Conservation (phyloP, 2,888 invertebrate species). For the Alcis repandata region DNA sequence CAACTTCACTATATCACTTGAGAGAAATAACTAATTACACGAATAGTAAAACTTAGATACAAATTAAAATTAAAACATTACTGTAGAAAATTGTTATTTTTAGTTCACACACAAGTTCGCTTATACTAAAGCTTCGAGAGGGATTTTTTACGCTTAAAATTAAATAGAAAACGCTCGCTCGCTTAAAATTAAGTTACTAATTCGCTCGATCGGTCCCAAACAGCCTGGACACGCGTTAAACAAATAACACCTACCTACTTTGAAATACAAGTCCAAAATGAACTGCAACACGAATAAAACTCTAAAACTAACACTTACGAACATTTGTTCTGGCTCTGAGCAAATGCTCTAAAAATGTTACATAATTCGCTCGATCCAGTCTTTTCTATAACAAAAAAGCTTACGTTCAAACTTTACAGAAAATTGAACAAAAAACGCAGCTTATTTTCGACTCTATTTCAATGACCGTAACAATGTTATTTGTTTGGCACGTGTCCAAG, state of each 20-base stretch:
- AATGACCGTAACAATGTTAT: neutral
- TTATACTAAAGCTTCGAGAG: conserved; percentile 77
- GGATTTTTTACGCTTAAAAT: conserved; percentile 60
- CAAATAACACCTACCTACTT: neutral
- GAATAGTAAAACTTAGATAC: conserved; percentile 64
- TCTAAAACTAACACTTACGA: neutral
- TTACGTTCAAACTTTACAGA: too few species aligned
- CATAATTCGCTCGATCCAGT: neutral
- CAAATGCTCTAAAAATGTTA: neutral
- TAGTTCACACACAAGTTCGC: conserved; percentile 80
- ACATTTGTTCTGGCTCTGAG: conserved; percentile 11
- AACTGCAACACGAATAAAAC: neutral
- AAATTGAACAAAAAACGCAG: too few species aligned
- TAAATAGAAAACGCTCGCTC: conserved; percentile 39
- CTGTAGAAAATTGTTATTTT: conserved; percentile 79
- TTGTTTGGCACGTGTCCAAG: neutral
- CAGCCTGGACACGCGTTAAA: neutral
- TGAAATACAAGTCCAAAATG: conserved; percentile 4
- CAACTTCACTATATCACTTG: conserved; percentile 83
- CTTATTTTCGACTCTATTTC: conserved; percentile 8
- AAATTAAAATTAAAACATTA: conserved; percentile 60
- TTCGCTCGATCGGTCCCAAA: neutral
- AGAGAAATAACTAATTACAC: conserved; percentile 79
- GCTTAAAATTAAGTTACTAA: conserved; percentile 13
- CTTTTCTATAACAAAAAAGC: neutral